A percentile compares a stretch with the other conserved stretches of the same genome.
phyloP scores from a whole-genome alignment of 1,140 invertebrate genomes.

The Cotesia typhae region DNA sequence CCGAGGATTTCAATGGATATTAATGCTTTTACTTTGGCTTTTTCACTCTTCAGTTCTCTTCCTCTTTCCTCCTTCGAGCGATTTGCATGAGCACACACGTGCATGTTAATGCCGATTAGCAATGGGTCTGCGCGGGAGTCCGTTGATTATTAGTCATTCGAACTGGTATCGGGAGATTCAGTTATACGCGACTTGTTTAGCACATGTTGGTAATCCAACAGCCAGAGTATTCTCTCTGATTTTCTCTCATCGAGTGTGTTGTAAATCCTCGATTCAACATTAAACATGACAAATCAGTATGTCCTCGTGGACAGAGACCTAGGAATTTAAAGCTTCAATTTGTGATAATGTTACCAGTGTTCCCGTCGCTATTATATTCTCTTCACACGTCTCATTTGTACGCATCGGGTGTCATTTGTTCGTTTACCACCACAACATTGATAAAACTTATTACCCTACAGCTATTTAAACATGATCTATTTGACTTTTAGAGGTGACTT shows the following conservation, averaged over 20 bases:
- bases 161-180: conserved; percentile 5
- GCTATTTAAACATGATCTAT: background rate
- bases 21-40: conserved; percentile 8
- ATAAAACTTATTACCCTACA: background rate
- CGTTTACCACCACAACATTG: no score
- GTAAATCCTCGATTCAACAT: background rate
- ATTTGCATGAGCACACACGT: no score
- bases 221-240: conserved; percentile 5
- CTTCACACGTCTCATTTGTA: conserved; percentile 25
- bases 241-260: no score
- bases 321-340: conserved; percentile 13
- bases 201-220: conserved; percentile 20
- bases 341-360: background rate
- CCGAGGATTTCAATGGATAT: background rate
- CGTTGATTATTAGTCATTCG: conserved; percentile 7
- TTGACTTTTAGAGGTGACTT: no score
- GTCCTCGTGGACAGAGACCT: background rate
- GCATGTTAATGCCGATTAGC: no score
- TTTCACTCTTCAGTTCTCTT: no score
- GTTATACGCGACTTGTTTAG: conserved; percentile 19
- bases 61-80: no score
- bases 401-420: background rate
- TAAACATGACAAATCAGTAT: conserved; percentile 17
- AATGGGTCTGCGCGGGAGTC: no score
- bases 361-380: conserved; percentile 15